phyloP scores from a whole-genome alignment of 2,888 invertebrate genomes.

The Synanthedon myopaeformis region DNA sequence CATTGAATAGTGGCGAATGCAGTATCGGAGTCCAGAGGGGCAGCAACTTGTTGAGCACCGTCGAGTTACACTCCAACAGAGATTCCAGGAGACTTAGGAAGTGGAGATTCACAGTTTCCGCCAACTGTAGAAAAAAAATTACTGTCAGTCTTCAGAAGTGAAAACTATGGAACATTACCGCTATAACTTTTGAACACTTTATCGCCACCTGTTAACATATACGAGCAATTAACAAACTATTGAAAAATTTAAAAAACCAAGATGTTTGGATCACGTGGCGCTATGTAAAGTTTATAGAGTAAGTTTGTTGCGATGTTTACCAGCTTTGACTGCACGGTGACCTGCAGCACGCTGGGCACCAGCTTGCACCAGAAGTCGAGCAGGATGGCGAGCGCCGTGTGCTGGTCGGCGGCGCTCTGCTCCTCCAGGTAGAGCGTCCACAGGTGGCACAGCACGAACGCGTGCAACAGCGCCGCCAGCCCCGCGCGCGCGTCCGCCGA shows the following conservation, averaged over 20 bases:
- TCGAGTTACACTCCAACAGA: conserved; percentile 93
- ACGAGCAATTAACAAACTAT: no score
- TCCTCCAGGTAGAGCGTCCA: conserved; percentile 98
- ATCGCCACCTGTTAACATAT: no score
- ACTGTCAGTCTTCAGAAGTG: no score
- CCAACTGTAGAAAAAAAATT: conserved; percentile 72
- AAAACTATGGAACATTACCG: no score
- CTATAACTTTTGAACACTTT: no score
- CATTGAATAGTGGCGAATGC: conserved; percentile 79
- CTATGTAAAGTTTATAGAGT: no score
- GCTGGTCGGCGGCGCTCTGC: conserved; percentile 78
- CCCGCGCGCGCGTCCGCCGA: neutral
- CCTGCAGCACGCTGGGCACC: conserved; percentile 93
- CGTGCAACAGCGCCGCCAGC: conserved; percentile 96
- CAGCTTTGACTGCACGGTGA: conserved; percentile 83
- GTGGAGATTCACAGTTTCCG: conserved; percentile 98
- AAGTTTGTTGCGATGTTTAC: conserved; percentile 47
- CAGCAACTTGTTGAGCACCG: conserved; percentile 88
- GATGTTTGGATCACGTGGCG: no score
- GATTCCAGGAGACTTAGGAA: conserved; percentile 96
- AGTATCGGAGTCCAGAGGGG: conserved; percentile 97
- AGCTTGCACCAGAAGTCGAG: conserved; percentile 99
- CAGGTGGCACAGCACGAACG: conserved; percentile 96
- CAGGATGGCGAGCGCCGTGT: conserved; percentile 82
- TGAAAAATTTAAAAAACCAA: no score